phyloP scores from a whole-genome alignment of 2,888 invertebrate genomes.

The Lepidochitona cinerea region DNA sequence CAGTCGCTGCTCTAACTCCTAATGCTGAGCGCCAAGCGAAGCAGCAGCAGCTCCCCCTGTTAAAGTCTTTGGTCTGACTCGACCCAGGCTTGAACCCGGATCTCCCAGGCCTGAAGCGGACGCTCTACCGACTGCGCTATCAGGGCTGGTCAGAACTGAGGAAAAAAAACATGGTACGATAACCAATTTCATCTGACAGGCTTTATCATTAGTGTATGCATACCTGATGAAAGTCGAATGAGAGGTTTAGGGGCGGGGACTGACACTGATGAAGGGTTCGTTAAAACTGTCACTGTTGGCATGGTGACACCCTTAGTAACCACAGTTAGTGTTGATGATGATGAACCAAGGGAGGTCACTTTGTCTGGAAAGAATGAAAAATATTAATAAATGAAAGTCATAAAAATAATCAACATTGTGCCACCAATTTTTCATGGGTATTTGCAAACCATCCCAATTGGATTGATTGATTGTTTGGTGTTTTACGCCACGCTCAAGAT shows the following conservation, averaged over 20 bases:
- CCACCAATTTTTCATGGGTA: not conserved
- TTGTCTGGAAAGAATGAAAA: conserved; percentile 30
- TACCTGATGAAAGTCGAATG: not conserved
- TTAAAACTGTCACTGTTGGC: conserved; percentile 51
- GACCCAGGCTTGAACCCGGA: too few species aligned
- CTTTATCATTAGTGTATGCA: not conserved
- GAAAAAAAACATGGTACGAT: too few species aligned
- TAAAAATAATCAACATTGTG: not conserved
- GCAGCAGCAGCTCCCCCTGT: too few species aligned
- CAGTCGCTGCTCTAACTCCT: too few species aligned
- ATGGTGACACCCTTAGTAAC: conserved; percentile 43
- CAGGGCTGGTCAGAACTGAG: too few species aligned
- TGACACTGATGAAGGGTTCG: conserved; percentile 34
- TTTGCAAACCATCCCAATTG: too few species aligned
- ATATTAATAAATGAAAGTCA: not conserved
- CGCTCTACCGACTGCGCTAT: too few species aligned
- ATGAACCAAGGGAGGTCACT: conserved; percentile 4
- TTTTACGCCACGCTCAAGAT: not conserved
- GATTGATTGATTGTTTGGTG: not conserved
- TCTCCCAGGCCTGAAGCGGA: too few species aligned
- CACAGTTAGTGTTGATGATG: conserved; percentile 33
- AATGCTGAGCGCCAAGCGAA: too few species aligned
- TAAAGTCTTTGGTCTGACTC: too few species aligned
- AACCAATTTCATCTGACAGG: not conserved
- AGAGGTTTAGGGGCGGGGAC: not conserved